These are phyloP conservation scores for Volucella inflata DNA, from an alignment of 2,888 invertebrate genomes.

Conservation along the genomic window DNA sequence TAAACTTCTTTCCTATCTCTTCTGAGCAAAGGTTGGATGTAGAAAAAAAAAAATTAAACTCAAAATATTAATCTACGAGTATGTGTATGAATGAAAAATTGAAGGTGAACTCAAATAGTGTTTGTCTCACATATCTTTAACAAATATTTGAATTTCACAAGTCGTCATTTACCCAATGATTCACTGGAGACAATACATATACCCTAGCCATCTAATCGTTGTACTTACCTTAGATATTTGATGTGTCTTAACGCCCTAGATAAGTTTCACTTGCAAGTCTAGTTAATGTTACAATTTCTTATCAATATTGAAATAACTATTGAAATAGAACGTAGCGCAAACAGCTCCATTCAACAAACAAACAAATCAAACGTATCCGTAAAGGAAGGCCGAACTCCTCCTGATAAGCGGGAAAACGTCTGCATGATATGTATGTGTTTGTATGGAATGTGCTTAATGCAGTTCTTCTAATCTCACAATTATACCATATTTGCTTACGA, in stretches of 20 bases:
- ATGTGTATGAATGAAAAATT: neutral
- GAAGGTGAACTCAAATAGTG: neutral
- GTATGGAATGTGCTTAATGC: neutral
- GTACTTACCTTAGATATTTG: neutral
- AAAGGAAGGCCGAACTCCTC: constrained; percentile 16
- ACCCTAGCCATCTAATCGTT: constrained; percentile 3
- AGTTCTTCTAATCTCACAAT: constrained; percentile 30
- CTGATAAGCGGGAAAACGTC: constrained; percentile 25
- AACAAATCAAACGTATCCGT: constrained; percentile 1
- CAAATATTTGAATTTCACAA: constrained; percentile 41
- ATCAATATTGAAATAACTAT: constrained; percentile 18
- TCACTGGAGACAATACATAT: constrained; percentile 2
- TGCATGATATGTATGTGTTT: neutral
- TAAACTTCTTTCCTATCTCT: neutral
- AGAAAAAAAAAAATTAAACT: constrained; percentile 7
- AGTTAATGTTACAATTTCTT: constrained; percentile 6
- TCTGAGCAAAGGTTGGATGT: neutral
- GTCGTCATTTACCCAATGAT: constrained; percentile 20
- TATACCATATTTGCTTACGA: constrained; percentile 2
- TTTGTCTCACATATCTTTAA: constrained; percentile 24
- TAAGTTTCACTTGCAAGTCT: constrained; percentile 7
- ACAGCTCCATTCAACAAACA: constrained; percentile 1
- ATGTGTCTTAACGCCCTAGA: neutral
- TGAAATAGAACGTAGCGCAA: neutral
- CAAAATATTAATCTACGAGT: neutral